A percentile compares a stretch with the other conserved stretches of the same genome.
phyloP scores from a whole-genome alignment of 2,888 invertebrate genomes.

The Malacosoma neustria region DNA sequence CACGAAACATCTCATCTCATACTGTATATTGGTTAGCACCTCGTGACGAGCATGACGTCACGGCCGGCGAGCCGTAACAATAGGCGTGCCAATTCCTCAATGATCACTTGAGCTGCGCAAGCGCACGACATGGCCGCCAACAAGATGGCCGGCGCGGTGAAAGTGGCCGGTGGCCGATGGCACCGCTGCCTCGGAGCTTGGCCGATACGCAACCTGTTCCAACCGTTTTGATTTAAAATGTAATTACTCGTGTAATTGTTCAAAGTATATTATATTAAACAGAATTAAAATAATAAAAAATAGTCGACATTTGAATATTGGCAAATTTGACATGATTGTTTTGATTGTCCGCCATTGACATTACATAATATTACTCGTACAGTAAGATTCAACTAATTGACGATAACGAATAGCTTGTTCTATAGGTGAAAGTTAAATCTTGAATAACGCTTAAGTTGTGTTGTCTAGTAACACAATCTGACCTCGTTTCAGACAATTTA shows the following conservation, averaged over 20 bases:
- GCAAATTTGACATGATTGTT: background rate
- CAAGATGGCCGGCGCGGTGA: conserved; percentile 67
- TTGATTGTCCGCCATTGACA: background rate
- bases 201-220: conserved; percentile 38
- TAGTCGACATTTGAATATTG: background rate
- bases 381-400: too few relatives aligned
- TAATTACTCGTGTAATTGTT: conserved; percentile 14
- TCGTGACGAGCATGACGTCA: conserved; percentile 23
- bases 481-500: too few relatives aligned
- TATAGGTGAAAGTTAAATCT: too few relatives aligned
- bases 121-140: conserved; percentile 40
- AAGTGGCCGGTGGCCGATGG: conserved; percentile 53
- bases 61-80: conserved; percentile 29
- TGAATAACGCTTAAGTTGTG: too few relatives aligned
- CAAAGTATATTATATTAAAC: background rate
- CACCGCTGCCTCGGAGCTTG: conserved; percentile 28
- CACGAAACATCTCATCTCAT: conserved; percentile 1
- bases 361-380: conserved; percentile 9
- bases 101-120: conserved; percentile 37
- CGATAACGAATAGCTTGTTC: too few relatives aligned
- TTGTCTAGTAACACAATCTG: too few relatives aligned
- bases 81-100: conserved; percentile 50
- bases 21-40: conserved; percentile 10
- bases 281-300: background rate
- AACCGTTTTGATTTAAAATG: conserved; percentile 15